A percentile compares a stretch with the other conserved stretches of the same genome.
Evolutionary conservation across 2,888 invertebrate genomes (phyloP).

Genomic region (Athetis lepigone): DNA sequence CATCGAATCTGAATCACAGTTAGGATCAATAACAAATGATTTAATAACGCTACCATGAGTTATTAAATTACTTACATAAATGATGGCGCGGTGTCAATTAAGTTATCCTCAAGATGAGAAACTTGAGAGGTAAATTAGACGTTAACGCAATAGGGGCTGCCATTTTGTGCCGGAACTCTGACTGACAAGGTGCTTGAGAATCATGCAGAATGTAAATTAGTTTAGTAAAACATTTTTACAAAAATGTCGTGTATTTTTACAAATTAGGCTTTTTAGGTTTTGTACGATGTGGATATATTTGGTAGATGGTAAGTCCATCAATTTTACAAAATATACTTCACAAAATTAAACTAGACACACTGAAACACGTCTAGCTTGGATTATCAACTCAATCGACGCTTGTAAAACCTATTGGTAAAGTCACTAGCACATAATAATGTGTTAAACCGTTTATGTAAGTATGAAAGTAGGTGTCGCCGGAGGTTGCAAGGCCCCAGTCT

Average conservation of each 20-base stretch:
- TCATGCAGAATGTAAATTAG: constrained; percentile 23
- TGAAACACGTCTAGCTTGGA: too few relatives aligned
- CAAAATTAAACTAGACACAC: too few relatives aligned
- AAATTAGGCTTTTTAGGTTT: too few relatives aligned
- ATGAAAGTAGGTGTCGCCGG: constrained; percentile 27
- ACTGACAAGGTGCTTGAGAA: constrained; percentile 24
- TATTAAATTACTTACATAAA: constrained; percentile 60
- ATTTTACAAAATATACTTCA: too few relatives aligned
- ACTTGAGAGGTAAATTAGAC: constrained; percentile 72
- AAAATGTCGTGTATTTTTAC: too few relatives aligned
- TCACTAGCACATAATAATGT: background rate
- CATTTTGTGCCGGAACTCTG: constrained; percentile 44
- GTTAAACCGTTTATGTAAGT: constrained; percentile 20
- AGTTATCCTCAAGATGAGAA: constrained; percentile 71
- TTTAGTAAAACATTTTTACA: background rate
- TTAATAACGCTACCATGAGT: constrained; percentile 40
- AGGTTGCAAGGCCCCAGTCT: constrained; percentile 58
- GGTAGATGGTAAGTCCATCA: too few relatives aligned
- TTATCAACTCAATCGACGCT: background rate
- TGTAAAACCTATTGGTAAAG: background rate
- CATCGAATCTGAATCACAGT: constrained; percentile 15
- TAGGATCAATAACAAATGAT: constrained; percentile 34
- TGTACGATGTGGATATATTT: too few relatives aligned
- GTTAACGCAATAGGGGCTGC: constrained; percentile 73
- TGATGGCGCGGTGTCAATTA: constrained; percentile 65